A percentile compares a stretch with the other conserved stretches of the same genome.
Evolutionary conservation across 2,797 vertebrate species (phyloP).

Genomic region (Sciaenops ocellatus): DNA sequence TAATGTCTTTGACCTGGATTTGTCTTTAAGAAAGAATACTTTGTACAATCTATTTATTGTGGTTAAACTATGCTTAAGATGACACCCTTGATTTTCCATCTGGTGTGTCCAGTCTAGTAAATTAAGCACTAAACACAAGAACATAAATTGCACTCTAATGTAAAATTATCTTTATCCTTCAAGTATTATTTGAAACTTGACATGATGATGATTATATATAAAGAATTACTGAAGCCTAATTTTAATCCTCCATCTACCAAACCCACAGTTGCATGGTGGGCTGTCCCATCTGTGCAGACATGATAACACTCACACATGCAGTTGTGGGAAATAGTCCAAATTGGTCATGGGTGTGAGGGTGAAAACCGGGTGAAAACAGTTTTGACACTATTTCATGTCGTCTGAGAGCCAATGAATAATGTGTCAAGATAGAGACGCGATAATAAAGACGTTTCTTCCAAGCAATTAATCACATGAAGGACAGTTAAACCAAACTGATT

Average conservation of each 20-base stretch:
- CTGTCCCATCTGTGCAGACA: conserved; percentile 65
- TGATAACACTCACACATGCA: conserved; percentile 67
- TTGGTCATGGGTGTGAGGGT: conserved; percentile 50
- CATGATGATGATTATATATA: not conserved
- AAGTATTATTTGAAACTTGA: not conserved
- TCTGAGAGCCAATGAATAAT: not conserved
- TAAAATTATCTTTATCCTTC: not conserved
- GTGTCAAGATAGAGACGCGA: conserved; percentile 8
- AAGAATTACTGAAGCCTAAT: conserved; percentile 12
- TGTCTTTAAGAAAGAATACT: not conserved
- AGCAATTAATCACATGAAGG: conserved; percentile 1
- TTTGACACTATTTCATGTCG: conserved; percentile 16
- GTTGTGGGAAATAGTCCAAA: conserved; percentile 58
- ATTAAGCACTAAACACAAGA: too few species aligned
- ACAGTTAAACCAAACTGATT: conserved; percentile 20
- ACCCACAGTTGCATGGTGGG: conserved; percentile 51
- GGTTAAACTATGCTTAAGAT: not conserved
- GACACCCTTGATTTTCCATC: not conserved
- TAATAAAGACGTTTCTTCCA: conserved; percentile 11
- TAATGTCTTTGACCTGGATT: not conserved
- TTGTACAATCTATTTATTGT: not conserved
- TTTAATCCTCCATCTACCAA: conserved; percentile 32
- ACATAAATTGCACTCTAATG: not conserved
- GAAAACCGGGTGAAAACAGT: conserved; percentile 48
- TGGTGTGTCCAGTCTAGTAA: not conserved